A percentile compares a stretch with the other conserved stretches of the same genome.
Conservation (phyloP, 2,888 invertebrate genomes). For the Epirrhoe tristata region DNA sequence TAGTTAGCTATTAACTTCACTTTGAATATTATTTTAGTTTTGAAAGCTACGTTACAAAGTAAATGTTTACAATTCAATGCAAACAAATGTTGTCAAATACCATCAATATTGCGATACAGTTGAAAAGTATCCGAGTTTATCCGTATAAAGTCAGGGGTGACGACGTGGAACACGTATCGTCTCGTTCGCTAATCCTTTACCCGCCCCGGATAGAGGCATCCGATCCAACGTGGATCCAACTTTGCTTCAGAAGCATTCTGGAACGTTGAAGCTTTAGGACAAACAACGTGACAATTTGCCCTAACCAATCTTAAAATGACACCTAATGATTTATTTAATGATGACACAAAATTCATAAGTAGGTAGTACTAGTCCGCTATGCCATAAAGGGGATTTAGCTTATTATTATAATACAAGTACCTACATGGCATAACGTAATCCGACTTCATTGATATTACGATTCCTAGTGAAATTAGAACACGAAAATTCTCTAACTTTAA, state of each 20-base stretch:
- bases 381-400: not conserved
- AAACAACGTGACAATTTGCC: not conserved
- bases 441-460: too few relatives aligned
- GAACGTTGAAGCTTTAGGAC: constrained; percentile 30
- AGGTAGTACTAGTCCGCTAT: not conserved
- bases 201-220: constrained; percentile 52
- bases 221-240: constrained; percentile 53
- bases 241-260: constrained; percentile 56
- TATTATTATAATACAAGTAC: too few relatives aligned
- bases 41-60: too few relatives aligned
- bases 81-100: constrained; percentile 29
- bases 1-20: too few relatives aligned
- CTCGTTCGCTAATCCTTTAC: constrained; percentile 66
- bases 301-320: not conserved
- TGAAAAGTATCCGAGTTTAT: constrained; percentile 57
- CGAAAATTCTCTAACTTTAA: too few relatives aligned
- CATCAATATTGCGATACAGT: constrained; percentile 47
- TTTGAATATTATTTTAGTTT: too few relatives aligned
- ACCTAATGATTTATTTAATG: not conserved
- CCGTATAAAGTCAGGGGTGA: constrained; percentile 66
- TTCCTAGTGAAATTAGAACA: too few relatives aligned
- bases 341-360: not conserved
- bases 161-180: constrained; percentile 64
- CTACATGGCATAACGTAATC: too few relatives aligned
- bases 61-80: constrained; percentile 3